Conservation (phyloP, 2,797 vertebrate genomes). For the Lemur catta region DNA sequence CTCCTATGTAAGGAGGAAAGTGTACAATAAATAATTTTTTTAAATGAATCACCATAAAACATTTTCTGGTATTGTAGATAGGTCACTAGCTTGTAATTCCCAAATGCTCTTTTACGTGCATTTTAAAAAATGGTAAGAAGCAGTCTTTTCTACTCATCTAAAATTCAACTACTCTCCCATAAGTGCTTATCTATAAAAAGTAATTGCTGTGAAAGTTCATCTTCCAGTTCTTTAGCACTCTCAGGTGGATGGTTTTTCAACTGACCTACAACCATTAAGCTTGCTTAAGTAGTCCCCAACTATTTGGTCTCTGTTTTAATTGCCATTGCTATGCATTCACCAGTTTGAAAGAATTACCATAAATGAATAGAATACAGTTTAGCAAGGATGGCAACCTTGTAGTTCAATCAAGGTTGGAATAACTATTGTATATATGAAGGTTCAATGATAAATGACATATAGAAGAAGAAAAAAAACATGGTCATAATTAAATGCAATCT, state of each 20-base stretch:
- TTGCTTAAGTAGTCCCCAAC: slow-evolving; percentile 27
- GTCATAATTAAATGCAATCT: background rate
- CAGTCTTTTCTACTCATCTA: slow-evolving; percentile 2
- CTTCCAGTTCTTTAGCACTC: slow-evolving; percentile 28
- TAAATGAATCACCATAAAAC: background rate
- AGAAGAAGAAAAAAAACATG: background rate
- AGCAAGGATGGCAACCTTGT: background rate
- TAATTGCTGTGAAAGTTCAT: slow-evolving; percentile 55
- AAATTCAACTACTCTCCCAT: background rate
- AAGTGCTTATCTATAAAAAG: slow-evolving; percentile 51
- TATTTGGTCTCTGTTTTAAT: slow-evolving; percentile 45
- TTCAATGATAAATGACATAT: background rate
- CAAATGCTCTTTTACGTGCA: background rate
- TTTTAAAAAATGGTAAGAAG: slow-evolving; percentile 47
- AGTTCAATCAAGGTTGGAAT: background rate
- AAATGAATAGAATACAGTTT: background rate
- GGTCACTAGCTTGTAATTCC: slow-evolving; percentile 12
- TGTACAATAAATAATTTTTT: background rate
- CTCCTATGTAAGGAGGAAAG: background rate
- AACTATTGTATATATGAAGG: background rate
- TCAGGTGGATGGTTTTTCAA: slow-evolving; percentile 24
- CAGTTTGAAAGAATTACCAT: background rate
- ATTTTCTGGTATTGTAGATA: background rate
- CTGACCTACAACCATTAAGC: slow-evolving; percentile 60
- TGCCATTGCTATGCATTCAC: background rate